Percentiles rank a stretch among this genome's conserved stretches.
Evolutionary conservation across 1,140 invertebrate species (phyloP).

Genomic region (Lethrus apterus): DNA sequence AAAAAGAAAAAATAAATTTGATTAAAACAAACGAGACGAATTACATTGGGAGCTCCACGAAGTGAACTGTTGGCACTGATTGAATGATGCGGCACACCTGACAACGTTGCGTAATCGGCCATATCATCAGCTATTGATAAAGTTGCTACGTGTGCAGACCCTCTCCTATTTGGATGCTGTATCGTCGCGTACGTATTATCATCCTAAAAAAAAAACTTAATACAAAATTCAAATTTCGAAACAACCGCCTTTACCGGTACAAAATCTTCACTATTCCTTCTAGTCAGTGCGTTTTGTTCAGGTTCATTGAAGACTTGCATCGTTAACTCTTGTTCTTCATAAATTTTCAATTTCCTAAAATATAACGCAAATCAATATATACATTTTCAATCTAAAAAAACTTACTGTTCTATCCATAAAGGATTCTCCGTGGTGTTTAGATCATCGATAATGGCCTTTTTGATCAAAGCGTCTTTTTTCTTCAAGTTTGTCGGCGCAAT

Average conservation of each 20-base stretch:
- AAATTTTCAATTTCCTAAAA: slow-evolving; percentile 73
- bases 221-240: not conserved
- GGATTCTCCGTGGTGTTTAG: slow-evolving; percentile 86
- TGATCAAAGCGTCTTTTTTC: slow-evolving; percentile 72
- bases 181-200: slow-evolving; percentile 87
- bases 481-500: slow-evolving; percentile 51
- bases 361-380: slow-evolving; percentile 15
- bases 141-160: slow-evolving; percentile 41
- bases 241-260: slow-evolving; percentile 33
- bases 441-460: slow-evolving; percentile 75
- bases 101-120: slow-evolving; percentile 66
- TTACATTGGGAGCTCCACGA: slow-evolving; percentile 35
- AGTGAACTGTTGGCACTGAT: slow-evolving; percentile 40
- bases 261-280: slow-evolving; percentile 45
- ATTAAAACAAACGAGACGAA: not conserved
- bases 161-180: slow-evolving; percentile 55
- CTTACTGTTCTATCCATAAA: slow-evolving; percentile 85
- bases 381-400: slow-evolving; percentile 15
- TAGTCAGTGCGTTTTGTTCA: slow-evolving; percentile 51
- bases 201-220: slow-evolving; percentile 28
- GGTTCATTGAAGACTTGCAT: slow-evolving; percentile 86
- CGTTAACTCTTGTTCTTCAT: slow-evolving; percentile 87
- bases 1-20: slow-evolving; percentile 24
- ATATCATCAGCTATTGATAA: slow-evolving; percentile 45
- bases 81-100: slow-evolving; percentile 41